These are phyloP conservation scores for Dastarcus helophoroides DNA, from an alignment of 2,888 invertebrate species.

Conservation along the genomic window DNA sequence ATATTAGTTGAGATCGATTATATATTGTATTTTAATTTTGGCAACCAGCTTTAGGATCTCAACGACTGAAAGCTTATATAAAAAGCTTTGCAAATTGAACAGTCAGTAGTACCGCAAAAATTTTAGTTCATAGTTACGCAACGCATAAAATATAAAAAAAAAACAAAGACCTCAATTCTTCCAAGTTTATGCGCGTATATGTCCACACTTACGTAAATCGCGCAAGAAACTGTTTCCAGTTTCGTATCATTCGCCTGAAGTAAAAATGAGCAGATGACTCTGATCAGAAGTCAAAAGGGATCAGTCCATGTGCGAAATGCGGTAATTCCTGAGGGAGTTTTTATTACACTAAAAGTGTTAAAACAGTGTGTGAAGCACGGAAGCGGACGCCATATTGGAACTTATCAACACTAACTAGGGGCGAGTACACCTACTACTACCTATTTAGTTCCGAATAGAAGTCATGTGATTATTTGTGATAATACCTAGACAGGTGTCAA, in stretches of 20 bases:
- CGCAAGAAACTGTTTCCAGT: background rate
- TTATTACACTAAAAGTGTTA: constrained; percentile 19
- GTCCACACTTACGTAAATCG: background rate
- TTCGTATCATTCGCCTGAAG: background rate
- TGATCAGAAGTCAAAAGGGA: background rate
- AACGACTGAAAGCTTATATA: background rate
- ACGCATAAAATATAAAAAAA: constrained; percentile 2
- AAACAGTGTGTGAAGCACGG: constrained; percentile 31
- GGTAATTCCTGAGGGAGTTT: background rate
- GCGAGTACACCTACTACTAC: constrained; percentile 37
- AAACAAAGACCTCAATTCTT: constrained; percentile 1
- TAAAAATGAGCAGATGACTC: background rate
- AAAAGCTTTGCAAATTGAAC: background rate
- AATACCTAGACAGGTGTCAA: too few species aligned
- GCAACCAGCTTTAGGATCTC: too few species aligned
- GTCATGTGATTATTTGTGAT: constrained; percentile 25
- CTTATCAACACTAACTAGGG: constrained; percentile 32
- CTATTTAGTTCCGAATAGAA: constrained; percentile 28
- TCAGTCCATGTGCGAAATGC: background rate
- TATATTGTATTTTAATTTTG: too few species aligned
- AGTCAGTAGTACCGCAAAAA: constrained; percentile 1
- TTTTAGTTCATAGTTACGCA: too few species aligned
- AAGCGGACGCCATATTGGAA: constrained; percentile 33
- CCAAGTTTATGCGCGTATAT: background rate
- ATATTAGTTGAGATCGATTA: too few species aligned